Percentiles rank a stretch among this genome's conserved stretches.
These are phyloP conservation scores for Semibalanus balanoides DNA, from an alignment of 1,140 invertebrate species.

Conservation along the genomic window DNA sequence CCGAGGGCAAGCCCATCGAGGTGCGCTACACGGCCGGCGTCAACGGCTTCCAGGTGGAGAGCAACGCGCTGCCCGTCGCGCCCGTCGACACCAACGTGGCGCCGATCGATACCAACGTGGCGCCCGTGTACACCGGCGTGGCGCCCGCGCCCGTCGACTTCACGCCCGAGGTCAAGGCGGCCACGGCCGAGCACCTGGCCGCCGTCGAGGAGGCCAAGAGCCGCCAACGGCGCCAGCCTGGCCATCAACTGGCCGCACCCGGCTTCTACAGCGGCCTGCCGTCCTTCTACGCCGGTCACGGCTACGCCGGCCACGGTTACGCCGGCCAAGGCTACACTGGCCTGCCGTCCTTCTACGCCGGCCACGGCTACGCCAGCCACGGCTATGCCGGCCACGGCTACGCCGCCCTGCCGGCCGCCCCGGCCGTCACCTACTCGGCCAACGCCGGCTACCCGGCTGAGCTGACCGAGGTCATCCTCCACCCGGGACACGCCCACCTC, in stretches of 20 bases:
- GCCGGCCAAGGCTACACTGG: too few relatives aligned
- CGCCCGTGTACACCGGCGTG: constrained; percentile 9
- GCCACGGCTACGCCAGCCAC: too few relatives aligned
- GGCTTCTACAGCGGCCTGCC: background rate
- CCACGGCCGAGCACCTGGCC: constrained; percentile 14
- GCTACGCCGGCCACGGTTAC: too few relatives aligned
- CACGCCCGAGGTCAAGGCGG: constrained; percentile 11
- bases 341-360: too few relatives aligned
- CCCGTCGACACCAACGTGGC: constrained; percentile 9
- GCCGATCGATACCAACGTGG: constrained; percentile 24
- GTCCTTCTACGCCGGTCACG: background rate
- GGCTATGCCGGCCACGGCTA: too few relatives aligned
- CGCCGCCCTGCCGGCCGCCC: too few relatives aligned
- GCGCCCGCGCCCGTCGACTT: constrained; percentile 8
- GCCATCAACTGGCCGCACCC: background rate
- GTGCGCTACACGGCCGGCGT: constrained; percentile 12
- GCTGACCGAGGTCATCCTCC: constrained; percentile 30
- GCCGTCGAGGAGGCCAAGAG: constrained; percentile 13
- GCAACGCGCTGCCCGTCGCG: constrained; percentile 14
- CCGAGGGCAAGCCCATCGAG: constrained; percentile 10
- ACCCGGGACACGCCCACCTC: constrained; percentile 30
- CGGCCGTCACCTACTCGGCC: constrained; percentile 18
- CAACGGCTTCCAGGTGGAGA: constrained; percentile 16
- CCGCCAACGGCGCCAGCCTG: background rate
- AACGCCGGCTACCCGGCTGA: constrained; percentile 27